These are phyloP conservation scores for Euschistus heros DNA, from an alignment of 1,140 invertebrate species.

Conservation along the genomic window DNA sequence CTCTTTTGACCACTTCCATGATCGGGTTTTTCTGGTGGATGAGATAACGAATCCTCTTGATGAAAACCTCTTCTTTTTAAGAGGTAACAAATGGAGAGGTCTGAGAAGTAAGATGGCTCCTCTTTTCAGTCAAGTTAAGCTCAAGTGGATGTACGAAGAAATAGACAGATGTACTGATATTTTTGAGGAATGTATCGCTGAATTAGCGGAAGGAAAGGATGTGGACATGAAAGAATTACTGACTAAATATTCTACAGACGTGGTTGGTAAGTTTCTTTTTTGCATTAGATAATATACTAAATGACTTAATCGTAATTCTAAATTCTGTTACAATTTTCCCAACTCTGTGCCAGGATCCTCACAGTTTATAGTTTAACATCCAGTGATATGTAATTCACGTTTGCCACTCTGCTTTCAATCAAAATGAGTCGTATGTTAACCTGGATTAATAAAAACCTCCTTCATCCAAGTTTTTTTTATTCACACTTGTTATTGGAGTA, in stretches of 20 bases:
- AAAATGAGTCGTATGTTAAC: too few relatives aligned
- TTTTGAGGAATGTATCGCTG: conserved; percentile 20
- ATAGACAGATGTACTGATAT: neutral
- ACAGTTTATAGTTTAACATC: too few relatives aligned
- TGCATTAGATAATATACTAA: too few relatives aligned
- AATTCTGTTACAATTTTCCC: too few relatives aligned
- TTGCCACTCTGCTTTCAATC: too few relatives aligned
- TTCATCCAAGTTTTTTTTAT: too few relatives aligned
- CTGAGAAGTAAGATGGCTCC: neutral
- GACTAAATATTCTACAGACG: conserved; percentile 24
- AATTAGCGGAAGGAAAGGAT: neutral
- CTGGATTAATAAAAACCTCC: too few relatives aligned
- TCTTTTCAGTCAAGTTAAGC: neutral
- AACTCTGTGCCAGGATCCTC: too few relatives aligned
- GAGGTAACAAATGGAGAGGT: neutral
- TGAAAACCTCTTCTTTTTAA: neutral
- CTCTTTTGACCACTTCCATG: neutral
- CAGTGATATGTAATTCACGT: too few relatives aligned
- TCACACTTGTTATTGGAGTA: too few relatives aligned
- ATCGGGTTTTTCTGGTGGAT: neutral
- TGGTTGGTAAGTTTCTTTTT: conserved; percentile 2
- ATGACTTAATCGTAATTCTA: too few relatives aligned
- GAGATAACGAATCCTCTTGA: neutral
- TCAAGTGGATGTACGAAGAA: neutral
- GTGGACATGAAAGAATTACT: conserved; percentile 11